phyloP scores from a whole-genome alignment of 2,797 vertebrate genomes.

The Takifugu ocellatus region DNA sequence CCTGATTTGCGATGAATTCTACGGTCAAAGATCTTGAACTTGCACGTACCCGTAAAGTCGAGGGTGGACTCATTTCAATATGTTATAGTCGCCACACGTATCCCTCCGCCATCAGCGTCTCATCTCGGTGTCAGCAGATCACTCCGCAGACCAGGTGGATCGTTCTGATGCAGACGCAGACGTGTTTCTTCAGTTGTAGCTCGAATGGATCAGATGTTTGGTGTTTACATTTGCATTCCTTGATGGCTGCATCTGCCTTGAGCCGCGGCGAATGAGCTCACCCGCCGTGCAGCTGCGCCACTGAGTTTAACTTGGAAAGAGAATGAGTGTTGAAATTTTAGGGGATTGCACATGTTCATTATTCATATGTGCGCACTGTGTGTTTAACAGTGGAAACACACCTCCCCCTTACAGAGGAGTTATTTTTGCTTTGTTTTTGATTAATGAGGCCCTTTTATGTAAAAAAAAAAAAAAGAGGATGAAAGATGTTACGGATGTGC shows the following conservation, averaged over 20 bases:
- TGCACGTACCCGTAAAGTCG: no score
- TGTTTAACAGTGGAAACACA: conserved; percentile 8
- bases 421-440: conserved; percentile 7
- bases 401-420: not conserved
- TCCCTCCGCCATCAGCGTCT: not conserved
- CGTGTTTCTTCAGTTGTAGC: conserved; percentile 38
- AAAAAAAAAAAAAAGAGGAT: not conserved
- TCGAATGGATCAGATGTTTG: conserved; percentile 62
- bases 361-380: conserved; percentile 8
- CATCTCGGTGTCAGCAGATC: not conserved
- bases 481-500: conserved; percentile 7
- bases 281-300: conserved; percentile 45
- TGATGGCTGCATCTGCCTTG: conserved; percentile 53
- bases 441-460: conserved; percentile 1
- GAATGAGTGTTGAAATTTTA: conserved; percentile 6
- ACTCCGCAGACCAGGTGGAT: conserved; percentile 3
- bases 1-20: not conserved
- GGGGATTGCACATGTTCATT: conserved; percentile 6
- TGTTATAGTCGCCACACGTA: not conserved
- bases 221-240: conserved; percentile 62
- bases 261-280: conserved; percentile 49
- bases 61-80: not conserved
- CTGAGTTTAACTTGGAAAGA: conserved; percentile 28
- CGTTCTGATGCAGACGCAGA: conserved; percentile 25
- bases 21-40: not conserved